A percentile compares a stretch with the other conserved stretches of the same genome.
Evolutionary conservation across 2,888 invertebrate genomes (phyloP).

Genomic region (Keiferia lycopersicella): DNA sequence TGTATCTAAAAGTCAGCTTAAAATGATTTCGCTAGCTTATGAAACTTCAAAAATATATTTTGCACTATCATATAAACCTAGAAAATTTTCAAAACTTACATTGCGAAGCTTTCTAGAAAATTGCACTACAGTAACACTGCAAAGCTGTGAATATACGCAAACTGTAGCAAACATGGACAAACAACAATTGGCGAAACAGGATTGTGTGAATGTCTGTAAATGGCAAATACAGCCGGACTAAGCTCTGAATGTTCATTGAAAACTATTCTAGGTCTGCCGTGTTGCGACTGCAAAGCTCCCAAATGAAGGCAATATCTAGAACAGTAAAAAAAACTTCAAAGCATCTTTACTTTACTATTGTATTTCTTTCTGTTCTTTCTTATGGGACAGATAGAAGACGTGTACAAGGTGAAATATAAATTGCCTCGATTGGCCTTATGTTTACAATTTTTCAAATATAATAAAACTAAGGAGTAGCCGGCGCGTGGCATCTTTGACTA

Average conservation of each 20-base stretch:
- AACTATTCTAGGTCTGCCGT: neutral
- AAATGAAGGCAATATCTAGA: neutral
- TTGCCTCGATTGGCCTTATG: no score
- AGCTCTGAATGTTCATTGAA: neutral
- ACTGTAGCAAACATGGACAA: neutral
- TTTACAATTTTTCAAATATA: no score
- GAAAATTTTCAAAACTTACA: neutral
- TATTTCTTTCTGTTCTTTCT: no score
- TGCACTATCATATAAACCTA: neutral
- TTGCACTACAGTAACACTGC: neutral
- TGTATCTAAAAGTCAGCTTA: no score
- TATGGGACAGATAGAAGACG: no score
- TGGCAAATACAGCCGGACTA: neutral
- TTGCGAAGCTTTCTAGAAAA: neutral
- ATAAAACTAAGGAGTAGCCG: no score
- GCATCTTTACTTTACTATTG: no score
- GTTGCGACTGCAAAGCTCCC: neutral
- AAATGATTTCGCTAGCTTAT: neutral
- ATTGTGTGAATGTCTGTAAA: neutral
- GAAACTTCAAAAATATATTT: neutral
- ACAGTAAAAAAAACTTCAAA: no score
- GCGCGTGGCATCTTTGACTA: no score
- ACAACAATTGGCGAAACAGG: conserved; percentile 7
- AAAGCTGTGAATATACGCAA: neutral
- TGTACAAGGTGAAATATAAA: no score